phyloP scores from a whole-genome alignment of 1,140 invertebrate species.

The Argopecten irradians region DNA sequence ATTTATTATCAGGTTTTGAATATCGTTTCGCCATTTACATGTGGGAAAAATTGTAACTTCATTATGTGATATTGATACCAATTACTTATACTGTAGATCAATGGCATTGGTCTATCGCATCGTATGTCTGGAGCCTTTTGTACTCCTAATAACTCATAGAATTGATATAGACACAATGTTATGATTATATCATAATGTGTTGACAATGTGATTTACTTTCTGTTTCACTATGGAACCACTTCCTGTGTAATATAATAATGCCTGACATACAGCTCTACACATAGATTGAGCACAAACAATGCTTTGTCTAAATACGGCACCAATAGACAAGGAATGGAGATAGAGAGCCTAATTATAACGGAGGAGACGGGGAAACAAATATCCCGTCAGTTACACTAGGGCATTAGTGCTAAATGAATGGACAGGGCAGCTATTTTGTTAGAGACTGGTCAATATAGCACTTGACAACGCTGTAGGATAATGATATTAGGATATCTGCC shows the following conservation, averaged over 20 bases:
- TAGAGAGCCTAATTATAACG: not conserved
- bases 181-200: too few relatives aligned
- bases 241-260: not conserved
- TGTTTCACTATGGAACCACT: not conserved
- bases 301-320: not conserved
- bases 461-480: not conserved
- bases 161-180: too few relatives aligned
- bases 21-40: too few relatives aligned
- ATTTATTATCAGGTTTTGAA: too few relatives aligned
- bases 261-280: not conserved
- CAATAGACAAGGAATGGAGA: not conserved
- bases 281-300: not conserved
- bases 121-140: too few relatives aligned
- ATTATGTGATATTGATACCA: too few relatives aligned
- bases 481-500: not conserved
- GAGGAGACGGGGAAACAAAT: not conserved
- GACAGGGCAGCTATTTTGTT: not conserved
- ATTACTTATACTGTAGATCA: too few relatives aligned
- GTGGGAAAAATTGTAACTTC: too few relatives aligned
- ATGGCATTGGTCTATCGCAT: too few relatives aligned
- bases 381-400: not conserved
- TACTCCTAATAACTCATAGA: too few relatives aligned
- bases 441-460: not conserved
- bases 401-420: conserved; percentile 8
- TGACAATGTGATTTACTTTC: too few relatives aligned